Conservation (phyloP, 2,113 vertebrate species). For the Mugil cephalus region DNA sequence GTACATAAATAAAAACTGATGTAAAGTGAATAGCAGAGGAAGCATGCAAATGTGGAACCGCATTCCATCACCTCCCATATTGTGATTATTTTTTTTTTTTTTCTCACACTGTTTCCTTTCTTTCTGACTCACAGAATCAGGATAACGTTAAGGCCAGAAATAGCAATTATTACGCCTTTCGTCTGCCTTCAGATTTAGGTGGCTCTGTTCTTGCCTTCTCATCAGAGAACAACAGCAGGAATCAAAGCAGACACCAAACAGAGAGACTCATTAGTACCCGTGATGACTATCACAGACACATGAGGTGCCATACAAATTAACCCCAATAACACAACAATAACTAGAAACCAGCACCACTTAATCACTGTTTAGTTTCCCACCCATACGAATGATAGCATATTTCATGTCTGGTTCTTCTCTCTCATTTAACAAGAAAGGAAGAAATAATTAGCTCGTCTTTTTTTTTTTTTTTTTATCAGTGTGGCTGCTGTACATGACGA, state of each 20-base stretch:
- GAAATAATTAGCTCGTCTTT: not conserved
- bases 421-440: conserved; percentile 7
- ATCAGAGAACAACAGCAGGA: conserved; percentile 73
- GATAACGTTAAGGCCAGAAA: conserved; percentile 34
- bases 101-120: not conserved
- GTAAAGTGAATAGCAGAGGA: conserved; percentile 15
- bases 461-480: not conserved
- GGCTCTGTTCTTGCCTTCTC: conserved; percentile 47
- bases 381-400: not conserved
- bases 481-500: conserved; percentile 1
- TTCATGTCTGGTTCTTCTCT: conserved; percentile 11
- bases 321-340: conserved; percentile 84
- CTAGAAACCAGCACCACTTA: conserved; percentile 77
- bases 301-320: conserved; percentile 79
- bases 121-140: conserved; percentile 16
- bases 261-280: conserved; percentile 84
- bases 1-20: conserved; percentile 29
- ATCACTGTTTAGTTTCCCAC: conserved; percentile 62
- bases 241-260: conserved; percentile 77
- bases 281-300: conserved; percentile 83
- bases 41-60: conserved; percentile 21
- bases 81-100: conserved; percentile 24
- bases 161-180: conserved; percentile 38
- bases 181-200: conserved; percentile 12
- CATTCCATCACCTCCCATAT: conserved; percentile 25